These are phyloP conservation scores for Sarcophaga caerulescens DNA, from an alignment of 2,888 invertebrate species.

Conservation along the genomic window DNA sequence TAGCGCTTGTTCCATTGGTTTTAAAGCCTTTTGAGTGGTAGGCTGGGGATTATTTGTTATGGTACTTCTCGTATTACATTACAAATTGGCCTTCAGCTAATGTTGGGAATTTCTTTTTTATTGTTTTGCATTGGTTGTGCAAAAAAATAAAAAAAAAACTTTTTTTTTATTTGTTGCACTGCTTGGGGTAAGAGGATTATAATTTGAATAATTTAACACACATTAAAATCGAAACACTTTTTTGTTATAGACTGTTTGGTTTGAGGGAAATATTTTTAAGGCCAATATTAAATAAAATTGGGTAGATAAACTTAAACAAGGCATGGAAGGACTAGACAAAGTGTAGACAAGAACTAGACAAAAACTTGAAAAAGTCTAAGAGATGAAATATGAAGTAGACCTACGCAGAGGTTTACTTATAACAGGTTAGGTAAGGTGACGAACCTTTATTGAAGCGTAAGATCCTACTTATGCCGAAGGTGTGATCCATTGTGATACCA, in stretches of 20 bases:
- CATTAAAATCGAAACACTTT: neutral
- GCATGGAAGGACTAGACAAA: neutral
- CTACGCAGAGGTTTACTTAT: too few species aligned
- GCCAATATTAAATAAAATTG: neutral
- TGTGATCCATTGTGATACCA: too few species aligned
- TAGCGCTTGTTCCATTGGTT: neutral
- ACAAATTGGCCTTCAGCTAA: conserved; percentile 65
- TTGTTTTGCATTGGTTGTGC: neutral
- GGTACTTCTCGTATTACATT: conserved; percentile 37
- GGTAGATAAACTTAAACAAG: neutral
- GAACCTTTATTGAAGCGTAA: too few species aligned
- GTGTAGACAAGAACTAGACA: neutral
- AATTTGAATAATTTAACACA: conserved; percentile 59
- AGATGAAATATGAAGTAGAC: too few species aligned
- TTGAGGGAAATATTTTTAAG: neutral
- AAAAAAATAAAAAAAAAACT: too few species aligned
- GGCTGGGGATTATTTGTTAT: neutral
- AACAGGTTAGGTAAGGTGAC: too few species aligned
- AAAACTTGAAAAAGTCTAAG: neutral
- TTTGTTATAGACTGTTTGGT: neutral
- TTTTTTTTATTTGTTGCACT: conserved; percentile 2
- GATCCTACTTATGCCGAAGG: too few species aligned
- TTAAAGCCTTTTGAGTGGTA: neutral
- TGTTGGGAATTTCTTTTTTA: conserved; percentile 43
- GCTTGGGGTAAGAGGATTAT: conserved; percentile 57